Evolutionary conservation across 2,797 vertebrate species (phyloP).

Genomic region (Hydrophis major): DNA sequence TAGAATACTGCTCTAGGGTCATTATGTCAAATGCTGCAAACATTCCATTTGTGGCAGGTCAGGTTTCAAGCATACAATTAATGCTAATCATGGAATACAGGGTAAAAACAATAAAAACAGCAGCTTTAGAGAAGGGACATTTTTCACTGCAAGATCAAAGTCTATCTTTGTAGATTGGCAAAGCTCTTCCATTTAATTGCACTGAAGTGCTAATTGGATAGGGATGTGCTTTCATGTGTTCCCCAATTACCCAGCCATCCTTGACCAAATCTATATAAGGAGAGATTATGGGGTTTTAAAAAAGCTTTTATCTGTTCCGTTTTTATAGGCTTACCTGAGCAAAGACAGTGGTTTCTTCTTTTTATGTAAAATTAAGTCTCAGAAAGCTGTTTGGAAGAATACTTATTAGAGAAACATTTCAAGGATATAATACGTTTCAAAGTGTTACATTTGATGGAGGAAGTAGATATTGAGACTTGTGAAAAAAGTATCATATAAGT

Average conservation of each 20-base stretch:
- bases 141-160: conserved; percentile 81
- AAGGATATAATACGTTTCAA: conserved; percentile 49
- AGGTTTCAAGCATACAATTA: conserved; percentile 76
- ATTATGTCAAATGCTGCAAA: conserved; percentile 74
- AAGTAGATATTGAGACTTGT: conserved; percentile 39
- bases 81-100: conserved; percentile 73
- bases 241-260: conserved; percentile 76
- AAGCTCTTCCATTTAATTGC: conserved; percentile 77
- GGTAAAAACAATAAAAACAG: conserved; percentile 76
- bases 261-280: conserved; percentile 72
- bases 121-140: conserved; percentile 75
- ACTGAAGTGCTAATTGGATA: conserved; percentile 83
- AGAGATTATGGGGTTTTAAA: conserved; percentile 71
- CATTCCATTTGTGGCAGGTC: conserved; percentile 73
- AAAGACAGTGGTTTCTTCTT: conserved; percentile 63
- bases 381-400: conserved; percentile 51
- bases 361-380: conserved; percentile 67
- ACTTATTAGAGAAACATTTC: conserved; percentile 53
- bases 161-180: conserved; percentile 74
- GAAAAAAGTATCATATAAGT: neutral
- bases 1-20: conserved; percentile 72
- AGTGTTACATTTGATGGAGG: conserved; percentile 34
- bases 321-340: conserved; percentile 65
- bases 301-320: conserved; percentile 66
- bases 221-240: conserved; percentile 79